Evolutionary conservation across 2,797 vertebrate species (phyloP).

Genomic region (Sternotherus odoratus): DNA sequence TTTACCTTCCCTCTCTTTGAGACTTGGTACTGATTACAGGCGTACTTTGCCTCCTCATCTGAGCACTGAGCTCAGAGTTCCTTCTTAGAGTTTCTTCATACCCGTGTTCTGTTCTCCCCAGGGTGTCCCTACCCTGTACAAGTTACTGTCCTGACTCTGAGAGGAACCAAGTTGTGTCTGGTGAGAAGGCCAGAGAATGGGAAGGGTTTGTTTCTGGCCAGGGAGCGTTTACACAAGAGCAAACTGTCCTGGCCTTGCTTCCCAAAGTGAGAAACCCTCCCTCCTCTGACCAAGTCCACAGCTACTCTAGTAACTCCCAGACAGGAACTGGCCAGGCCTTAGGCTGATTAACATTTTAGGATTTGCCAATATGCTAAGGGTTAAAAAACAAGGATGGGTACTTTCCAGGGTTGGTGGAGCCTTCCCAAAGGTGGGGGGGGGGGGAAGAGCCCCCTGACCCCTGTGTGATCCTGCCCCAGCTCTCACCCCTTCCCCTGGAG

Average conservation of each 20-base stretch:
- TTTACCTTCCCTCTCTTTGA: neutral
- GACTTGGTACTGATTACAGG: constrained; percentile 35
- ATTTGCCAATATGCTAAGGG: neutral
- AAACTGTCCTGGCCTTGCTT: neutral
- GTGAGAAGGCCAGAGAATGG: neutral
- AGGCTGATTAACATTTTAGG: neutral
- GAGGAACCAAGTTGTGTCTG: neutral
- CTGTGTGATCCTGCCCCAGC: neutral
- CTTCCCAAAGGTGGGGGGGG: no score
- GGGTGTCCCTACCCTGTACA: neutral
- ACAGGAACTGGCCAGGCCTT: neutral
- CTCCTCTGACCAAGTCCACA: neutral
- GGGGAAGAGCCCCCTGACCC: no score
- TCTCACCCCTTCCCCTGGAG: neutral
- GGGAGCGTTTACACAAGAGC: neutral
- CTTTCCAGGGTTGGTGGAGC: neutral
- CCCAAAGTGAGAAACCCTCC: neutral
- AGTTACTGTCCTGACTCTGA: neutral
- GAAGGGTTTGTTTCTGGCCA: neutral
- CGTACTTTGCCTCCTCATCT: neutral
- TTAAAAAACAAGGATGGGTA: neutral
- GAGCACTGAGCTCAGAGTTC: neutral
- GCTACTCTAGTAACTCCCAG: neutral
- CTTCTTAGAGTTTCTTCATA: neutral
- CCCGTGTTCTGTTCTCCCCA: neutral